Base-by-base conservation (phyloP, 2,888 invertebrate species). In the Pseudococcus longispinus region DNA sequence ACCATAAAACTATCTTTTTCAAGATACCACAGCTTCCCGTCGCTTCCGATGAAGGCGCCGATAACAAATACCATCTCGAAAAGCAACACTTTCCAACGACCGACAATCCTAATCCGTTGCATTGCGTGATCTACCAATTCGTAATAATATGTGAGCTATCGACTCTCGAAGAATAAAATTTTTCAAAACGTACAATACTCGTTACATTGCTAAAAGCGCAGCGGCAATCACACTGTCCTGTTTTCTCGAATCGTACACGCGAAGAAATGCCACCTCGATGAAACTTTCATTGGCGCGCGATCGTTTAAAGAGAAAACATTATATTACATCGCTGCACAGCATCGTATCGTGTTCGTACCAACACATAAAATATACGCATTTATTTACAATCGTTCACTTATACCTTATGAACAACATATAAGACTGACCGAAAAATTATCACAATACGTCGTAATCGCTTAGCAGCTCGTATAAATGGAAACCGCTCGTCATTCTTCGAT, bases 401-500 rank as follows among this genome's bases (percentile, higher is more conserved):
- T 60, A 29, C 70, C 2, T 3, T 29, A 65, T 26, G 37, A 8
- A 37, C 37, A 37, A 26, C 65, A 23, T 13, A 65, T 26, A 26
- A 70, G 15, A 29, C 70, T 70, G 70, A 70, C 70, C 70, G 70
- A 70, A 70, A 70, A 70, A 70, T 70, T 70, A 70, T 29, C n/a
- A 70, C 70, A 70, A 70, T 70, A 70, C 29, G 70, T 70, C 70
- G 70, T 70, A 70, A 70, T 70, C 70, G 70, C 29, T 70, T 70
- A 70, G 70, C 70, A 70, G 70, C 26, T 29, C 26, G 70, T 70
- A 70, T 70, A 70, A 70, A 70, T 70, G 70, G 29, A 70, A 70
- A 70, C 29, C 70, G 70, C 70, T 70, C 70, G 70, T 70, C 70
- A 70, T 70, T 70, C 70, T 70, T 70, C 29, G 29, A 70, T 70